Percentiles rank a stretch among this genome's conserved stretches.
Evolutionary conservation across 2,797 vertebrate species (phyloP).

Genomic region (Vultur gryphus): DNA sequence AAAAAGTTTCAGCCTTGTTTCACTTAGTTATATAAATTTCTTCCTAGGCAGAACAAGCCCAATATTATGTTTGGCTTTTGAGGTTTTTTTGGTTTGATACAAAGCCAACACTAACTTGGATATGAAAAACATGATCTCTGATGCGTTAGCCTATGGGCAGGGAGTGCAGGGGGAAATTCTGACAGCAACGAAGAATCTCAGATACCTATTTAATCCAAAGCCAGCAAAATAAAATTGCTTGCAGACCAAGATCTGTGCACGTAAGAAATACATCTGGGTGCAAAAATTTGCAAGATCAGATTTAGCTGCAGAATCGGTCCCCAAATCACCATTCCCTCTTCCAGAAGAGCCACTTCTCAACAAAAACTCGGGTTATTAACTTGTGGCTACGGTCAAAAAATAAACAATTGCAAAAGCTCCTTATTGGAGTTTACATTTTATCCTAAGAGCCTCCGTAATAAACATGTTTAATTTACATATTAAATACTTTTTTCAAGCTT

Average conservation of each 20-base stretch:
- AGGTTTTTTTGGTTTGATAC: slow-evolving; percentile 54
- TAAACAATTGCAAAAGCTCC: not conserved
- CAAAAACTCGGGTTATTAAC: not conserved
- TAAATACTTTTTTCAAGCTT: not conserved
- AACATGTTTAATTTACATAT: not conserved
- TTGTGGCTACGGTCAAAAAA: not conserved
- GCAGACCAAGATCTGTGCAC: not conserved
- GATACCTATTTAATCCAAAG: slow-evolving; percentile 3
- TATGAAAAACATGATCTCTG: slow-evolving; percentile 35
- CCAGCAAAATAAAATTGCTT: not conserved
- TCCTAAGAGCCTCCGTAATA: not conserved
- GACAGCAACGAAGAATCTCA: not conserved
- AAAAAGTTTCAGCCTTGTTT: slow-evolving; percentile 34
- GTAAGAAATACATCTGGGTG: not conserved
- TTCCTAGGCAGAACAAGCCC: slow-evolving; percentile 55
- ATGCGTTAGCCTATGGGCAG: slow-evolving; percentile 8
- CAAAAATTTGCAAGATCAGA: not conserved
- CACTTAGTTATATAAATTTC: slow-evolving; percentile 57
- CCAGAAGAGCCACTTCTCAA: not conserved
- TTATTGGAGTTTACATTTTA: not conserved
- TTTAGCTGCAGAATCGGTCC: not conserved
- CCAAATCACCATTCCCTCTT: not conserved
- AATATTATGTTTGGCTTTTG: slow-evolving; percentile 65
- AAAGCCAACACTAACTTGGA: slow-evolving; percentile 55
- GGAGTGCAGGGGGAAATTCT: not conserved